Evolutionary conservation across 2,113 vertebrate species (phyloP).

Genomic region (Pterocles orientalis): DNA sequence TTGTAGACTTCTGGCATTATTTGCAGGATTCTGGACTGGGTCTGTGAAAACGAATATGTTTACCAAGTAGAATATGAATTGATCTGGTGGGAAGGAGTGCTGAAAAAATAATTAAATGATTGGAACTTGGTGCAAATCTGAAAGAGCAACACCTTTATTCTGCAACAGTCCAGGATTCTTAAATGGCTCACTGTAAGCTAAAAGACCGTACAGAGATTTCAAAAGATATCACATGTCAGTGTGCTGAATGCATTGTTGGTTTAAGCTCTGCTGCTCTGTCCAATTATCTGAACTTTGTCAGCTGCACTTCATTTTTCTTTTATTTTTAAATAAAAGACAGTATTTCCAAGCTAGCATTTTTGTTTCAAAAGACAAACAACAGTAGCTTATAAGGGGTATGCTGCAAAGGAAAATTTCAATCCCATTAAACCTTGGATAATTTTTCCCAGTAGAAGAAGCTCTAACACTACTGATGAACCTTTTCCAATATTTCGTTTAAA

Average conservation of each 20-base stretch:
- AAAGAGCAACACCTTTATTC: conserved; percentile 17
- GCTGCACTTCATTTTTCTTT: conserved; percentile 3
- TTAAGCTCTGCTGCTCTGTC: conserved; percentile 30
- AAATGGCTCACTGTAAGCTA: neutral
- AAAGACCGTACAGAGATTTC: conserved; percentile 36
- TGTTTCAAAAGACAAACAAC: neutral
- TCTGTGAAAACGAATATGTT: neutral
- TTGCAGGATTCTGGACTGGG: neutral
- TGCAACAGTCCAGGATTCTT: neutral
- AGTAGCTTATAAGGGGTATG: neutral
- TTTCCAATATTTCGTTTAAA: neutral
- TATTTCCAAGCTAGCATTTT: neutral
- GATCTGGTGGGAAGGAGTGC: neutral
- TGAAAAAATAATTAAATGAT: neutral
- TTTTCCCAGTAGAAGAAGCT: neutral
- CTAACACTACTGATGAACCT: neutral
- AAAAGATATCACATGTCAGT: conserved; percentile 35
- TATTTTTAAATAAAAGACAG: conserved; percentile 27
- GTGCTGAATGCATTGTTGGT: conserved; percentile 12
- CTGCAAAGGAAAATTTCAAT: neutral
- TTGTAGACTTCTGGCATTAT: neutral
- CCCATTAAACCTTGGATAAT: neutral
- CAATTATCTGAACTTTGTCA: conserved; percentile 54
- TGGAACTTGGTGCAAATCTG: neutral
- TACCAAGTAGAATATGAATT: neutral